A percentile compares a stretch with the other conserved stretches of the same genome.
phyloP scores from a whole-genome alignment of 2,113 vertebrate species.

The Setophaga kirtlandii region DNA sequence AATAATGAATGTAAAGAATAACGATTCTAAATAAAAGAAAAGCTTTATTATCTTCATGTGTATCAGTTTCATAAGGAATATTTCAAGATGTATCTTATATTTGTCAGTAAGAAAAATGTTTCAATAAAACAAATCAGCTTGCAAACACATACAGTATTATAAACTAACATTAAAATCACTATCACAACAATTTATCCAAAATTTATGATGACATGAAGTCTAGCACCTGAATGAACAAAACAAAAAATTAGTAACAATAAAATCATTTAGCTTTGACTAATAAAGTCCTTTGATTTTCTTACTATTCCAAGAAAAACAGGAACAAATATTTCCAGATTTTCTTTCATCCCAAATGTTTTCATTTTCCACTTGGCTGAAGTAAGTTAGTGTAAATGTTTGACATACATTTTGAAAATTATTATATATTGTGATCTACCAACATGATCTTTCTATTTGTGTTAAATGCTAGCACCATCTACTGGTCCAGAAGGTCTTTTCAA shows the following conservation, averaged over 20 bases:
- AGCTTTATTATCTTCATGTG: background rate
- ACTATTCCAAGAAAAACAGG: background rate
- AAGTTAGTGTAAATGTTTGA: background rate
- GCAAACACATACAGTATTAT: background rate
- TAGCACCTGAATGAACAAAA: background rate
- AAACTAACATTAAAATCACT: background rate
- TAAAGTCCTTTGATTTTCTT: background rate
- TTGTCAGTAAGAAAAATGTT: background rate
- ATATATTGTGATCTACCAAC: background rate
- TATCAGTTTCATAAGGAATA: background rate
- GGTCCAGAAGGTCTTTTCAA: slow-evolving; percentile 44
- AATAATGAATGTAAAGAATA: background rate
- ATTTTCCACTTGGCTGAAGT: background rate
- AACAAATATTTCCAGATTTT: background rate
- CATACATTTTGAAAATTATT: background rate
- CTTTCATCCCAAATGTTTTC: background rate
- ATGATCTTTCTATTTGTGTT: background rate
- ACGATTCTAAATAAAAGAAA: background rate
- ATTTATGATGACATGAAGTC: background rate
- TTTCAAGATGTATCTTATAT: background rate
- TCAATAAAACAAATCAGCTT: background rate
- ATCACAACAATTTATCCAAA: background rate
- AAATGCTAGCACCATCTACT: slow-evolving; percentile 62
- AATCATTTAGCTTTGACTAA: background rate
- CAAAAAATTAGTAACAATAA: background rate